Base-by-base conservation (phyloP, 2,888 invertebrate species). In the Kryphioiulus occultus region DNA sequence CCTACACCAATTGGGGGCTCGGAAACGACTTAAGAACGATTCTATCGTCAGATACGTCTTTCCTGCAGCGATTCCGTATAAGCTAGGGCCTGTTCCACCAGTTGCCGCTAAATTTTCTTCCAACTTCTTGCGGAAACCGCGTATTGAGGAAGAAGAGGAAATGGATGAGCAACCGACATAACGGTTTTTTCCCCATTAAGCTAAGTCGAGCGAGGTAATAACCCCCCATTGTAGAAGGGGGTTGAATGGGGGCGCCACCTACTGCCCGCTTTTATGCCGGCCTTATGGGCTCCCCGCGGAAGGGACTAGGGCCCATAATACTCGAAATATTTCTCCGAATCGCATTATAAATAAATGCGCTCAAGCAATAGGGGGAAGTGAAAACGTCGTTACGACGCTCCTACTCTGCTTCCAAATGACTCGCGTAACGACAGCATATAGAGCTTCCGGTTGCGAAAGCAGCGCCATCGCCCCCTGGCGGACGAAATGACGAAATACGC, bases 121-220 rank as follows among this genome's bases (percentile, higher is more conserved):
- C 78, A 78, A 78, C 30, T 78, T 78, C 30, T 78, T 30, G 78
- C 78, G 78, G 78, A 78, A 78, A 78, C 78, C 78, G 78, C 78
- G 78, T 12, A 78, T 78, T 78, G 78, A 30, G 78, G 78, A 30
- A 26, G 78, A 68, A 15, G 78, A 9, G 78, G 78, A 78, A 78
- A 30, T 78, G 78, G 78, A 78, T 78, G 12, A 26, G 30, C 78
- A 30, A 78, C 78, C 78, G 30, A 30, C 78, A 78, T 78, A 30
- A 30, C 15, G 30, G 26, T 78, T 78, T 78, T 78, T 30, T 78
- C 78, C 30, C 78, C 78, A 78, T 78, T 78, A 78, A 78, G 78
- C 78, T 78, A 78, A 78, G 78, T 78, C 78, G 78, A 78, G 78
- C 78, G 78, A 78, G 30, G 78, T 78, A 78, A 78, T 78, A 78